Conservation (phyloP, 2,113 vertebrate genomes). For the Reinhardtius hippoglossoides region DNA sequence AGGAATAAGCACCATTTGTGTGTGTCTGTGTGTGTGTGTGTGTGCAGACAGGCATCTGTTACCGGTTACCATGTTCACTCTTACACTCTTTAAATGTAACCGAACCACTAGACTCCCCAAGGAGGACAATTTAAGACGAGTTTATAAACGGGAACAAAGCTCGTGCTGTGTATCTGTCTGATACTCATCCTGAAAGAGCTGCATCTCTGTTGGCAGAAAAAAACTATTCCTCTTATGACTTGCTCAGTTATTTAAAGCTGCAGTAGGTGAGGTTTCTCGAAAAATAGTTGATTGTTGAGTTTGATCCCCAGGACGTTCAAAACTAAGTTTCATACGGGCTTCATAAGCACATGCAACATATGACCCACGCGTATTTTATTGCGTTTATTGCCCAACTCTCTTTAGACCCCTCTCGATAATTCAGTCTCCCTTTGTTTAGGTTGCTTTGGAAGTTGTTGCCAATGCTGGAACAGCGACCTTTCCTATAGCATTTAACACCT, state of each 20-base stretch:
- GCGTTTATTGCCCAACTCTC: too few species aligned
- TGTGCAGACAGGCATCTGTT: constrained; percentile 52
- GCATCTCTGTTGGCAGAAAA: constrained; percentile 30
- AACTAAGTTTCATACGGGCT: too few species aligned
- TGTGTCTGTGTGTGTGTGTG: constrained; percentile 22
- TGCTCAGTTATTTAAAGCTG: neutral
- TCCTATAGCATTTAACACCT: too few species aligned
- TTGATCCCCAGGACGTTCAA: too few species aligned
- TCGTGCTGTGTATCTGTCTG: neutral
- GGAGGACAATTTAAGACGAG: constrained; percentile 15
- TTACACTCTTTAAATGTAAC: constrained; percentile 47
- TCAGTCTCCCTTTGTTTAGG: too few species aligned
- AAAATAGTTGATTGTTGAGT: too few species aligned
- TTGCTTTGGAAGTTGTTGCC: too few species aligned
- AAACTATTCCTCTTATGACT: neutral
- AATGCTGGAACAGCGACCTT: too few species aligned
- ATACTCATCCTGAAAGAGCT: constrained; percentile 35
- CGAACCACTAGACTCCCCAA: constrained; percentile 28
- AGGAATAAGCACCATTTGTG: neutral
- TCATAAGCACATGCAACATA: too few species aligned
- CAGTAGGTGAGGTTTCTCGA: too few species aligned
- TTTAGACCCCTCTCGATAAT: too few species aligned
- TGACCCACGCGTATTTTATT: too few species aligned
- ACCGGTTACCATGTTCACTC: constrained; percentile 48
- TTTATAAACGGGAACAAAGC: constrained; percentile 38